These are phyloP conservation scores for Coenonympha glycerion DNA, from an alignment of 2,888 invertebrate genomes.

Conservation along the genomic window DNA sequence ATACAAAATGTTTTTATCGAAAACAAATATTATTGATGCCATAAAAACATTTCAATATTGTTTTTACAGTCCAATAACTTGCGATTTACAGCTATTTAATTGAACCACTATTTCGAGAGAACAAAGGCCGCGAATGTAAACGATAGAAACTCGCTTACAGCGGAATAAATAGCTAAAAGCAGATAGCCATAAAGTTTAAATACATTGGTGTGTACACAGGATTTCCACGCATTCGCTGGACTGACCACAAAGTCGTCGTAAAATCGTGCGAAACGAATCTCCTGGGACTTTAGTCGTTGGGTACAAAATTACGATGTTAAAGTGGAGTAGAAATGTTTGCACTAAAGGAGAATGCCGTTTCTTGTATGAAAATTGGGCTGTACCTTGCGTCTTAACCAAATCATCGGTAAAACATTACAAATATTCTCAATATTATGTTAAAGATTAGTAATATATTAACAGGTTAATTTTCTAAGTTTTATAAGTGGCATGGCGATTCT, in stretches of 20 bases:
- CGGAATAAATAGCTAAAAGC: slow-evolving; percentile 24
- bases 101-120: slow-evolving; percentile 24
- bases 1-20: too few relatives aligned
- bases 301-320: slow-evolving; percentile 18
- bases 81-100: slow-evolving; percentile 20
- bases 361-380: too few relatives aligned
- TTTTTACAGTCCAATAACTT: slow-evolving; percentile 13
- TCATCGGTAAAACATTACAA: too few relatives aligned
- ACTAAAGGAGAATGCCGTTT: too few relatives aligned
- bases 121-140: slow-evolving; percentile 24
- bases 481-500: too few relatives aligned
- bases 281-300: slow-evolving; percentile 16
- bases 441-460: too few relatives aligned
- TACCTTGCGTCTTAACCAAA: too few relatives aligned
- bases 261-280: slow-evolving; percentile 36
- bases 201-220: neutral
- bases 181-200: slow-evolving; percentile 27
- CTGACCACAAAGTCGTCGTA: slow-evolving; percentile 35
- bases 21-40: slow-evolving; percentile 2
- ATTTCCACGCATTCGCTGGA: slow-evolving; percentile 28
- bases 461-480: too few relatives aligned
- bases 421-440: too few relatives aligned
- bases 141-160: slow-evolving; percentile 16
- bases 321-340: slow-evolving; percentile 11
- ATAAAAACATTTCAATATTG: neutral